These are phyloP conservation scores for Campylomormyrus numenius DNA, from an alignment of 2,113 vertebrate genomes.

Conservation along the genomic window DNA sequence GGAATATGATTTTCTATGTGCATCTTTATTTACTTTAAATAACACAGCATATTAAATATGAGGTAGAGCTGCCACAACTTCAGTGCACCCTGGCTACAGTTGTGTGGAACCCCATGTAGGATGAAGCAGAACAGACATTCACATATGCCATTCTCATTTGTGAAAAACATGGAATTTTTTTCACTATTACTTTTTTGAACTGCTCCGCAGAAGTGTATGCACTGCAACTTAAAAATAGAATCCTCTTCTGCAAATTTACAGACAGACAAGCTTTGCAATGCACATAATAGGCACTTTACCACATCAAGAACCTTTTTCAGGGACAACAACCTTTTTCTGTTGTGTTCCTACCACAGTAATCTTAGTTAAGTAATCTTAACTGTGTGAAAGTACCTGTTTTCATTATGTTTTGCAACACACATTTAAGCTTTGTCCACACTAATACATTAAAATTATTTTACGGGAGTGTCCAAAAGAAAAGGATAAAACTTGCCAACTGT, in stretches of 20 bases:
- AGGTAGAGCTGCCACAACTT: neutral
- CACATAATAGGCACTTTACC: neutral
- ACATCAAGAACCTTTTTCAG: neutral
- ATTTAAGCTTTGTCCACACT: neutral
- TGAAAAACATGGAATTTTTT: neutral
- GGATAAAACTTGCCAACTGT: neutral
- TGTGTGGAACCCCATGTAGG: neutral
- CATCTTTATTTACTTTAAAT: neutral
- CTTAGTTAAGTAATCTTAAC: neutral
- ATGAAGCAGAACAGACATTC: neutral
- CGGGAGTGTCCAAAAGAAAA: too few relatives aligned
- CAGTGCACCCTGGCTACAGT: neutral
- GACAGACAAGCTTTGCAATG: neutral
- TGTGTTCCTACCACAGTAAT: neutral
- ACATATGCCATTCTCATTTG: neutral
- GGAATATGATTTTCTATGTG: neutral
- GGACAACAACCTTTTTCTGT: neutral
- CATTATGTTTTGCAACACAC: neutral
- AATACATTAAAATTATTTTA: too few relatives aligned
- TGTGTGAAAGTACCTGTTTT: neutral
- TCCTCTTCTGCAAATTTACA: neutral
- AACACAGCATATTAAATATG: neutral
- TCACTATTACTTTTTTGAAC: neutral
- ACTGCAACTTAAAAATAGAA: neutral
- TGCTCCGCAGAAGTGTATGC: neutral